Evolutionary conservation across 2,113 vertebrate genomes (phyloP).

Genomic region (Emydura subglobosa): DNA sequence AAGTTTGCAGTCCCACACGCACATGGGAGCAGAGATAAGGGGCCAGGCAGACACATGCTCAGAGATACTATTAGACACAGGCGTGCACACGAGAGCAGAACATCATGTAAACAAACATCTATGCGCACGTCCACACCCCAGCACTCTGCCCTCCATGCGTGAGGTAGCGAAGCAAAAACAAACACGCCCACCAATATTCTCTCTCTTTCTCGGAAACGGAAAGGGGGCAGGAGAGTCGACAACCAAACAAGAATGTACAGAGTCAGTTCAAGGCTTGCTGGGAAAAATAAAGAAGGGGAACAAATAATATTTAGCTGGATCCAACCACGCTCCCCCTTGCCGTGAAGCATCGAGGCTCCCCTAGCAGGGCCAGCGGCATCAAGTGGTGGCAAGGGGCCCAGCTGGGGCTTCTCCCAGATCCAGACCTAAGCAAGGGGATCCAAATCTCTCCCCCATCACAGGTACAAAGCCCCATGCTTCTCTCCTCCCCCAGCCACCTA

Average conservation of each 20-base stretch:
- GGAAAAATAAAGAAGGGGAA: constrained; percentile 53
- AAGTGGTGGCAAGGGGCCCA: background rate
- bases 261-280: background rate
- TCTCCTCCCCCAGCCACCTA: background rate
- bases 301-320: constrained; percentile 71
- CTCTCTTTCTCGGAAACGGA: background rate
- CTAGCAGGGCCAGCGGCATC: background rate
- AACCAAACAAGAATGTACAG: rapidly evolving
- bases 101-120: background rate
- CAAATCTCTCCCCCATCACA: background rate
- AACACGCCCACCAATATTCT: rapidly evolving
- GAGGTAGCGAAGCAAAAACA: rapidly evolving
- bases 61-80: background rate
- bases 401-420: background rate
- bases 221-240: background rate
- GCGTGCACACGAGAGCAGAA: background rate
- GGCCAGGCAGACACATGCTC: background rate
- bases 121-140: background rate
- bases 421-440: background rate
- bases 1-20: background rate
- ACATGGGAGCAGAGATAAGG: background rate
- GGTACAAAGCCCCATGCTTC: background rate
- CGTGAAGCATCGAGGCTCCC: background rate
- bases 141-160: background rate
- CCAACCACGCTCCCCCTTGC: background rate